Evolutionary conservation across 2,888 invertebrate species (phyloP).

Genomic region (Mechanitis messenoides): DNA sequence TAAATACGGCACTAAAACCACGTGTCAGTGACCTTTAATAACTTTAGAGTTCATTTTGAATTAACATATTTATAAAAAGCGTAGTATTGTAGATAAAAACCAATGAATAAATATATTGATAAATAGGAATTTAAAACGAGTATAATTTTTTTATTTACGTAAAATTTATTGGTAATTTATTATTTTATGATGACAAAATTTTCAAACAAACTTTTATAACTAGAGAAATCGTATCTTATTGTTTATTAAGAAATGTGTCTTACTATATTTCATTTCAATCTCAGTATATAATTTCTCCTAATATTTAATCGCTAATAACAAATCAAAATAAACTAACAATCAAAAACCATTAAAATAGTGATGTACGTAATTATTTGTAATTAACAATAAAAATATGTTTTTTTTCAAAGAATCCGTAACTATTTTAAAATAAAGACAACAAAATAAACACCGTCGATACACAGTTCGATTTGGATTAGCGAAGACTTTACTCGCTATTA

Average conservation of each 20-base stretch:
- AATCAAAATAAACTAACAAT: no score
- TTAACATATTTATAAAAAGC: slow-evolving; percentile 31
- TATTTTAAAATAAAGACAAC: slow-evolving; percentile 12
- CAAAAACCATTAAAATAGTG: neutral
- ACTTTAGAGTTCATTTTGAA: slow-evolving; percentile 24
- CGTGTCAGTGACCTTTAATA: slow-evolving; percentile 25
- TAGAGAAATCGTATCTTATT: no score
- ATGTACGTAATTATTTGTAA: neutral
- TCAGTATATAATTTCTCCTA: no score
- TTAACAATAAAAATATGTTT: neutral
- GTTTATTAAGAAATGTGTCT: no score
- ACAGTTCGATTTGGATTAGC: slow-evolving; percentile 68
- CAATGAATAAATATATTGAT: slow-evolving; percentile 18
- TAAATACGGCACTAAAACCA: slow-evolving; percentile 13
- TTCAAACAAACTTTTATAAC: no score
- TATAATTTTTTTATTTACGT: neutral
- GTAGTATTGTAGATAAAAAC: slow-evolving; percentile 19
- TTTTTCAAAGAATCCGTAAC: neutral
- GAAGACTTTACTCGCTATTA: slow-evolving; percentile 73
- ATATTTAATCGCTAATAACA: no score
- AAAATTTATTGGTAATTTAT: no score
- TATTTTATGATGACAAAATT: no score
- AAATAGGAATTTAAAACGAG: slow-evolving; percentile 2
- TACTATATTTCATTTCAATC: no score
- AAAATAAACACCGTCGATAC: slow-evolving; percentile 15